Conservation (phyloP, 2,888 invertebrate genomes). For the Calameuta filiformis region DNA sequence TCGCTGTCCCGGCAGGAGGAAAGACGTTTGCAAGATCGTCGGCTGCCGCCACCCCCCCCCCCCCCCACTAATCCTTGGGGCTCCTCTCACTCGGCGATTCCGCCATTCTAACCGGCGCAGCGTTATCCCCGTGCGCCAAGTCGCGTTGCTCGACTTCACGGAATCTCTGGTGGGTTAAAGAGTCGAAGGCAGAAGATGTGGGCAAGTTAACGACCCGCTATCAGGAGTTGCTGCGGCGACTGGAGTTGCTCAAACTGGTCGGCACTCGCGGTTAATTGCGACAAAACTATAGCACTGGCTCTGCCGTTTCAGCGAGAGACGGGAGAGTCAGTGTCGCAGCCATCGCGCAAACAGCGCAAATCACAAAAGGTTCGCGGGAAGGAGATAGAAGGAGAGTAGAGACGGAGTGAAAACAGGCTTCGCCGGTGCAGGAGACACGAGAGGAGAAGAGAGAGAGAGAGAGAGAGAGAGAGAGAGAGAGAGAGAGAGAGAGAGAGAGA, state of each 20-base stretch:
- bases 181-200: slow-evolving; percentile 42
- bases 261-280: background rate
- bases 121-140: background rate
- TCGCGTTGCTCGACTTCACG: background rate
- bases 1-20: background rate
- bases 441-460: background rate
- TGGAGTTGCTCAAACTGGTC: background rate
- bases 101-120: background rate
- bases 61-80: background rate
- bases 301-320: background rate
- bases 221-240: slow-evolving; percentile 29
- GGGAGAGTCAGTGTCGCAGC: background rate
- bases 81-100: background rate
- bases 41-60: no score
- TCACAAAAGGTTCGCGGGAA: background rate
- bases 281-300: background rate
- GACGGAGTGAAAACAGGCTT: background rate
- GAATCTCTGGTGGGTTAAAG: background rate
- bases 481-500: background rate
- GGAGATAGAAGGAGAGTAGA: background rate
- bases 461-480: background rate
- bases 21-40: background rate
- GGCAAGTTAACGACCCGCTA: slow-evolving; percentile 60
- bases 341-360: background rate
- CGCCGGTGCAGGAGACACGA: background rate